A percentile compares a stretch with the other conserved stretches of the same genome.
These are phyloP conservation scores for Aegithalos caudatus DNA, from an alignment of 2,113 vertebrate species.

Conservation along the genomic window DNA sequence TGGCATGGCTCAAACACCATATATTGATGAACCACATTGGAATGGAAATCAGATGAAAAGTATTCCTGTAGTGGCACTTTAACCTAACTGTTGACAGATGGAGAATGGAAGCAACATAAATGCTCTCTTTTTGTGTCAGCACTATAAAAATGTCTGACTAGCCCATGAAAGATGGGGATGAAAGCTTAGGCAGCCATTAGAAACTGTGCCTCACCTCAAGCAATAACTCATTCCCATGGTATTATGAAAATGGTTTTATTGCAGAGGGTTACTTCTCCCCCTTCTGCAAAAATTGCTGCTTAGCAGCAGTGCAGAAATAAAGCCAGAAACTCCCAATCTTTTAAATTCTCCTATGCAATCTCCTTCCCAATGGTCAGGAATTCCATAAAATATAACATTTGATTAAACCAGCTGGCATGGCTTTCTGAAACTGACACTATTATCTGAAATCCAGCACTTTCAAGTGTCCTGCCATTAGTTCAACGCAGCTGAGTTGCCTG, in stretches of 20 bases:
- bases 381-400: conserved; percentile 71
- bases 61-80: conserved; percentile 60
- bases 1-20: not conserved
- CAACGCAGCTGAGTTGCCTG: conserved; percentile 20
- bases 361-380: conserved; percentile 60
- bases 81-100: conserved; percentile 78
- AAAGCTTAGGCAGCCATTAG: conserved; percentile 71
- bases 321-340: conserved; percentile 65
- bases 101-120: conserved; percentile 71
- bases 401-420: conserved; percentile 62
- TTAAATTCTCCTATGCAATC: conserved; percentile 54
- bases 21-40: not conserved
- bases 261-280: conserved; percentile 68
- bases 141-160: conserved; percentile 74
- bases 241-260: conserved; percentile 79
- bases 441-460: conserved; percentile 26
- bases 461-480: conserved; percentile 36
- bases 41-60: conserved; percentile 73
- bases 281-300: conserved; percentile 75
- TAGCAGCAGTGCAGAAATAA: conserved; percentile 73
- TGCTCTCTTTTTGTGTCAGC: conserved; percentile 75
- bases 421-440: conserved; percentile 56
- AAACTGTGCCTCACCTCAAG: conserved; percentile 62
- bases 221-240: conserved; percentile 72
- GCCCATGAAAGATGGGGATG: conserved; percentile 75